Percentiles rank a stretch among this genome's conserved stretches.
phyloP scores from a whole-genome alignment of 2,113 vertebrate genomes.

The Brachyhypopomus occidentalis region DNA sequence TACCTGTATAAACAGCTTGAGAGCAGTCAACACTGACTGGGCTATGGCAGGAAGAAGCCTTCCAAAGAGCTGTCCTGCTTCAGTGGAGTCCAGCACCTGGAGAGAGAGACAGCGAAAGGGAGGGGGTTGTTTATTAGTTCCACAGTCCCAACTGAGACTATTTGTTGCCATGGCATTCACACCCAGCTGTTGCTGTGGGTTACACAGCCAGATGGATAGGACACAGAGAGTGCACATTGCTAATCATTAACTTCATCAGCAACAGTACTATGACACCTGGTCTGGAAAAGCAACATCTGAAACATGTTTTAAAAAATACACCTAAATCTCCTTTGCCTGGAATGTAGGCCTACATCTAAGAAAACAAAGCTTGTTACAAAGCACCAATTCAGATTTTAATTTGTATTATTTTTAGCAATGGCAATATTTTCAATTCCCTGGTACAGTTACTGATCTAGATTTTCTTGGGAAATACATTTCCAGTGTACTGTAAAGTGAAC shows the following conservation, averaged over 20 bases:
- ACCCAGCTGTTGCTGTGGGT: slow-evolving; percentile 19
- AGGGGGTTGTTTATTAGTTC: slow-evolving; percentile 1
- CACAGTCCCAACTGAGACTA: slow-evolving; percentile 12
- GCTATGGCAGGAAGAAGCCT: background rate
- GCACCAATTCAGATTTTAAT: too few species aligned
- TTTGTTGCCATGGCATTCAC: slow-evolving; percentile 10
- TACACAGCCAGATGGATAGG: slow-evolving; percentile 8
- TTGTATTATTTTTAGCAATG: too few species aligned
- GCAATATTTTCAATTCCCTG: background rate
- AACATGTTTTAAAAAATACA: background rate
- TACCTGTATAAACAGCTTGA: slow-evolving; percentile 5
- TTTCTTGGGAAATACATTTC: background rate
- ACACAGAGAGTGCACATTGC: slow-evolving; percentile 17
- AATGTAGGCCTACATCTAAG: too few species aligned
- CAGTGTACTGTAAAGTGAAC: background rate
- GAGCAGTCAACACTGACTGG: background rate
- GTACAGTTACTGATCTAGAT: background rate
- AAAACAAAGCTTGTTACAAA: too few species aligned
- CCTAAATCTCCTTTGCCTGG: background rate
- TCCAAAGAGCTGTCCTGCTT: background rate
- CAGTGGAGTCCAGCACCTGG: background rate
- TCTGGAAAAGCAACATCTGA: slow-evolving; percentile 19
- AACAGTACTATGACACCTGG: slow-evolving; percentile 5
- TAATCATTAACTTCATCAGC: slow-evolving; percentile 22
- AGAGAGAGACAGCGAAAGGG: background rate